phyloP scores from a whole-genome alignment of 2,797 vertebrate species.

The Propithecus perrieri region DNA sequence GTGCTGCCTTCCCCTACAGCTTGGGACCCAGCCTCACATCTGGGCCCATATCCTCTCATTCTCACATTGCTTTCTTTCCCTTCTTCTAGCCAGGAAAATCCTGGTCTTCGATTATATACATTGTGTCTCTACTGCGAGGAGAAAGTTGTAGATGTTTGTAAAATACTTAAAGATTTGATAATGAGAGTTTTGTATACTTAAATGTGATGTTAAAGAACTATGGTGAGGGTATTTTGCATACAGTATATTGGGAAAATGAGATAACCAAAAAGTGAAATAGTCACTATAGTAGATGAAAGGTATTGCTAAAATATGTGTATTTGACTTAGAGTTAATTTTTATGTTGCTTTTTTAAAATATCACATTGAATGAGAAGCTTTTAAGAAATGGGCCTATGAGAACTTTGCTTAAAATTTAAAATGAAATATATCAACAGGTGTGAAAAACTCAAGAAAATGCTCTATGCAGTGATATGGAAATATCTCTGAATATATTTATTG shows the following conservation, averaged over 20 bases:
- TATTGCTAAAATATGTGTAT: neutral
- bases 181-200: conserved; percentile 2
- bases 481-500: conserved; percentile 1
- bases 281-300: neutral
- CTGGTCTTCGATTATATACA: neutral
- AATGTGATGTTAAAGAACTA: neutral
- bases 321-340: conserved; percentile 4
- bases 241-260: neutral
- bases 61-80: neutral
- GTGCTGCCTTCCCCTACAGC: neutral
- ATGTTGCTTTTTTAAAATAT: conserved; percentile 36
- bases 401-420: conserved; percentile 41
- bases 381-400: neutral
- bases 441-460: neutral
- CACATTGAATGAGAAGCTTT: neutral
- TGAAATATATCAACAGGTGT: neutral
- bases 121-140: neutral
- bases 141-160: neutral
- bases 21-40: neutral
- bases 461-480: neutral
- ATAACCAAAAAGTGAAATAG: neutral
- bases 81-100: neutral
- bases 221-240: neutral
- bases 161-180: neutral
- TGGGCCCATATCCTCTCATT: neutral